Evolutionary conservation across 2,113 vertebrate species (phyloP).

Genomic region (Cynopterus brachyotis): DNA sequence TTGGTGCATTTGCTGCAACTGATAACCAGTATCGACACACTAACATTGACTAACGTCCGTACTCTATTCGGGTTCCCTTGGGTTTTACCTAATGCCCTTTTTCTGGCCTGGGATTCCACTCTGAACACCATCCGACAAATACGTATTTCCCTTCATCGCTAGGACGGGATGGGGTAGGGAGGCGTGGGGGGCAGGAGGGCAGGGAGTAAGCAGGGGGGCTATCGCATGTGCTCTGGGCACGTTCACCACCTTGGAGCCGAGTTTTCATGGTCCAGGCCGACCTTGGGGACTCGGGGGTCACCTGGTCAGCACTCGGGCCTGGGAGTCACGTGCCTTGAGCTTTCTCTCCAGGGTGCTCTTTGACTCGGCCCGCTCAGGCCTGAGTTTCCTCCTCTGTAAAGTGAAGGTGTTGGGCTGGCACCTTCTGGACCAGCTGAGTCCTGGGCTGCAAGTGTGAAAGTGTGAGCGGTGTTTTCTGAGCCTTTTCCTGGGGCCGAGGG

Average conservation of each 20-base stretch:
- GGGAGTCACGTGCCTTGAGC: background rate
- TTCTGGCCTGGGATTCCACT: background rate
- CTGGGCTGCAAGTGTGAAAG: fast-evolving
- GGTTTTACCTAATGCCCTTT: background rate
- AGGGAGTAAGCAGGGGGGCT: too few species aligned
- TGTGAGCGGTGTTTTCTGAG: background rate
- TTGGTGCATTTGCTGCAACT: background rate
- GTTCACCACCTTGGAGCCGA: background rate
- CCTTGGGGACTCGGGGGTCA: background rate
- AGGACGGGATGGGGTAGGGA: background rate
- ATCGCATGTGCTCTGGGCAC: fast-evolving
- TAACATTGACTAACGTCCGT: background rate
- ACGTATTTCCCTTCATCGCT: background rate
- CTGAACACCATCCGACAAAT: background rate
- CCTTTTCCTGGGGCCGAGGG: background rate
- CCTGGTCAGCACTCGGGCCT: background rate
- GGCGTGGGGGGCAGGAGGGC: too few species aligned
- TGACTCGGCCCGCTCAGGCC: too few species aligned
- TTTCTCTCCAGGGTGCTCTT: background rate
- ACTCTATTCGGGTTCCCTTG: background rate
- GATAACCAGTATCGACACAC: too few species aligned
- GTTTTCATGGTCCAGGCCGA: fast-evolving
- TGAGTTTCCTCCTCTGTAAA: background rate
- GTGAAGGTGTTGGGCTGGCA: background rate
- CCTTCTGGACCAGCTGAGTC: background rate